Base-by-base conservation (phyloP, 1,140 invertebrate genomes). In the Trigoniulus corallinus region DNA sequence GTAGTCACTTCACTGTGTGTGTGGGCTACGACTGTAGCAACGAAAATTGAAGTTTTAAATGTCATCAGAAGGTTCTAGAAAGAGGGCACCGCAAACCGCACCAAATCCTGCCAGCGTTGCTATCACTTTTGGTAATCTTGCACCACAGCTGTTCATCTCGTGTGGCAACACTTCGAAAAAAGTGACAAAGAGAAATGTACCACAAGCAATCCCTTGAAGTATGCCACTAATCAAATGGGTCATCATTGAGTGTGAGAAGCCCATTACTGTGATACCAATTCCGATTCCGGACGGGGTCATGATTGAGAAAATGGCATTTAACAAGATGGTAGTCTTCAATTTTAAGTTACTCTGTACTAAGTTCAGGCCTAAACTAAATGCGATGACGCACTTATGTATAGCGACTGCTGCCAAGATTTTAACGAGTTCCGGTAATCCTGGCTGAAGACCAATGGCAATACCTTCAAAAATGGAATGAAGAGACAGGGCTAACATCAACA, bases 111-210 rank as follows among this genome's bases (percentile, higher is more conserved):
- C n/a, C n/a, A 74, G 57, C 23, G 75, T 58, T 53, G 61, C 65
- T 1, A 74, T 25, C 15, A 75, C 54, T 58, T 76, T 76, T 7
- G 65, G 57, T 25, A 72, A 57, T 47, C 73, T 61, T 52, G 67
- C 57, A 48, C 60, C 63, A 20, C 64, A 61, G 29, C 55, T 56
- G 54, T 64, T 63, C 34, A 72, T 57, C 66, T 87, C 84, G 39
- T 83, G 70, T 0, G 82, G 88, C 22, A 95, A 67, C 22, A 95
- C 82, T 71, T 95, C 91, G 62, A 88, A 86, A 27, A 92, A 84
- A 0, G 87, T 89, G 39, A 94, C 84, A 66, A 93, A 95, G 0
- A 95, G 67, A 42, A 95, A 77, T 1, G 88, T 93, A 40, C 91
- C 91, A 40, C 82, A 86, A n/a, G 88, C 86, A 27, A 93, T 57